Evolutionary conservation across 2,113 vertebrate genomes (phyloP).

Genomic region (Mobula birostris): DNA sequence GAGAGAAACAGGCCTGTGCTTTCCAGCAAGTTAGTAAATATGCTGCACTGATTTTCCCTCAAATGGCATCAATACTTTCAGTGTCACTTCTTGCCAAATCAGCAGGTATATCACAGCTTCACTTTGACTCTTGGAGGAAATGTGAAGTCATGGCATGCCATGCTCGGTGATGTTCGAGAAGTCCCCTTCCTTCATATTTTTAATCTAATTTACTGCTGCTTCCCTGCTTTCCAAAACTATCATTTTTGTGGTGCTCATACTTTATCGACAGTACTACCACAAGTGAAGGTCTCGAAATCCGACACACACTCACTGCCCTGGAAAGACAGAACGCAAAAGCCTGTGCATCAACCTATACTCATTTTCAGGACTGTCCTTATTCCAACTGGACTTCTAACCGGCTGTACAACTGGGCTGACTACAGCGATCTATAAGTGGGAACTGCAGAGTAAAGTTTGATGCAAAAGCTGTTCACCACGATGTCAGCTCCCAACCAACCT

Average conservation of each 20-base stretch:
- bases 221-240: background rate
- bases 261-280: background rate
- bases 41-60: background rate
- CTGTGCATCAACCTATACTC: background rate
- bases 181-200: background rate
- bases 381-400: background rate
- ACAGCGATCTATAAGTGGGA: background rate
- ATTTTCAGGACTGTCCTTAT: background rate
- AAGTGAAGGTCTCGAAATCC: background rate
- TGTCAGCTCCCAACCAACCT: background rate
- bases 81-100: background rate
- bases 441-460: background rate
- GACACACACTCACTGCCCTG: background rate
- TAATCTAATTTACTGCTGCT: conserved; percentile 1
- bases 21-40: background rate
- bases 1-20: background rate
- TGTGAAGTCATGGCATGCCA: background rate
- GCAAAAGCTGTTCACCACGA: background rate
- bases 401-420: background rate
- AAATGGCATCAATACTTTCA: background rate
- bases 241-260: background rate
- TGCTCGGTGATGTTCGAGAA: background rate
- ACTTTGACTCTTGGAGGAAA: background rate
- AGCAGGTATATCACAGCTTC: background rate
- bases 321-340: too few relatives aligned